These are phyloP conservation scores for Drosophila koepferae DNA, from an alignment of 2,888 invertebrate species.

Conservation along the genomic window DNA sequence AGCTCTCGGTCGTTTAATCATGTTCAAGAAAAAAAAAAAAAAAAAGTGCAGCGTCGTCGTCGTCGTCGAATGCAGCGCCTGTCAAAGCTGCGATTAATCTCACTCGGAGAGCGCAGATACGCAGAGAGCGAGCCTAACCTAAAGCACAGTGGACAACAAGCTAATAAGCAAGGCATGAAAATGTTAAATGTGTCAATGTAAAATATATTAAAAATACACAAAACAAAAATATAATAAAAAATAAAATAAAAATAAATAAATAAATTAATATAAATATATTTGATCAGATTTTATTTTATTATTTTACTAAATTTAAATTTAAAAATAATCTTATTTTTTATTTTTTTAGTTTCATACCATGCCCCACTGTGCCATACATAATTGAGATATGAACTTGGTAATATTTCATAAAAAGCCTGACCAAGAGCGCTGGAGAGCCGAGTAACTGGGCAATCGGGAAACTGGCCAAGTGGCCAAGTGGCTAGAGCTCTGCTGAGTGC, in stretches of 20 bases:
- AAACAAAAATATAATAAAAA: neutral
- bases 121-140: constrained; percentile 29
- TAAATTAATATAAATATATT: too few relatives aligned
- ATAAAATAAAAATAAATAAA: neutral
- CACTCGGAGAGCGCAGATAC: constrained; percentile 71
- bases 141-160: constrained; percentile 27
- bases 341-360: neutral
- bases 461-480: constrained; percentile 27
- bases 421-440: constrained; percentile 30
- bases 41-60: constrained; percentile 55
- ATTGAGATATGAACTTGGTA: constrained; percentile 84
- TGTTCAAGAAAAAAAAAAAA: constrained; percentile 54
- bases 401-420: constrained; percentile 79
- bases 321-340: neutral
- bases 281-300: too few relatives aligned
- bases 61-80: constrained; percentile 69
- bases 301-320: too few relatives aligned
- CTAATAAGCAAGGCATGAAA: constrained; percentile 9
- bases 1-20: constrained; percentile 61
- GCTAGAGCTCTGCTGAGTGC: constrained; percentile 40
- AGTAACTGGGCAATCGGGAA: constrained; percentile 19
- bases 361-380: constrained; percentile 69
- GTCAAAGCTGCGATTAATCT: constrained; percentile 83
- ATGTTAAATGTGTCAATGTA: neutral
- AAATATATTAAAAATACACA: neutral